Evolutionary conservation across 2,113 vertebrate species (phyloP).

Genomic region (Daphoenositta chrysoptera): DNA sequence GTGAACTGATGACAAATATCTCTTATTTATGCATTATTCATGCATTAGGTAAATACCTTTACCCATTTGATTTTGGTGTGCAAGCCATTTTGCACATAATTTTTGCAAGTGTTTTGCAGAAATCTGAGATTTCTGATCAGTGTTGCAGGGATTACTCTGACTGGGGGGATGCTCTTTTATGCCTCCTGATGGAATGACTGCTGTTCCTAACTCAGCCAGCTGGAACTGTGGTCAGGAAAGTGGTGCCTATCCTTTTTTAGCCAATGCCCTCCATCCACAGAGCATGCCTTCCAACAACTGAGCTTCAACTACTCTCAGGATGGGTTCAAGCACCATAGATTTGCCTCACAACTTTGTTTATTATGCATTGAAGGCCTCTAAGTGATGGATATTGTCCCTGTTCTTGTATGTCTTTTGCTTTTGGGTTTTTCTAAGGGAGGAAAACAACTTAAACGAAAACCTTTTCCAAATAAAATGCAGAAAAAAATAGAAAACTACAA

Average conservation of each 20-base stretch:
- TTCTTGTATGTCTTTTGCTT: background rate
- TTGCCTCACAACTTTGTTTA: background rate
- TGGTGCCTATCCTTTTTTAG: background rate
- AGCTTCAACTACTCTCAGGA: background rate
- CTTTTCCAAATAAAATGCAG: background rate
- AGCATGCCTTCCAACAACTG: background rate
- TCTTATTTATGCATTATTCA: background rate
- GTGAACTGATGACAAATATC: background rate
- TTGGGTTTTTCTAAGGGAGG: background rate
- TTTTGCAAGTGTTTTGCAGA: background rate
- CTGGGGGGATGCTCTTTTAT: background rate
- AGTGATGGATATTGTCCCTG: background rate
- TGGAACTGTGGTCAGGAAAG: background rate
- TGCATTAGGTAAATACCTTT: background rate
- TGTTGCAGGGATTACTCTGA: background rate
- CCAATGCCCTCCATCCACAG: background rate
- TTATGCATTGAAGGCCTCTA: background rate
- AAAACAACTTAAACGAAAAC: background rate
- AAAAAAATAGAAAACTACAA: background rate
- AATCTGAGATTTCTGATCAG: background rate
- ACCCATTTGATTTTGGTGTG: background rate
- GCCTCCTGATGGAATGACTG: background rate
- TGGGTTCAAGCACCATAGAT: background rate
- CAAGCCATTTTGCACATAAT: background rate
- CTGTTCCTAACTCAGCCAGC: background rate